These are phyloP conservation scores for Rotaria magnacalcarata DNA, from an alignment of 2,888 invertebrate genomes.

Conservation along the genomic window DNA sequence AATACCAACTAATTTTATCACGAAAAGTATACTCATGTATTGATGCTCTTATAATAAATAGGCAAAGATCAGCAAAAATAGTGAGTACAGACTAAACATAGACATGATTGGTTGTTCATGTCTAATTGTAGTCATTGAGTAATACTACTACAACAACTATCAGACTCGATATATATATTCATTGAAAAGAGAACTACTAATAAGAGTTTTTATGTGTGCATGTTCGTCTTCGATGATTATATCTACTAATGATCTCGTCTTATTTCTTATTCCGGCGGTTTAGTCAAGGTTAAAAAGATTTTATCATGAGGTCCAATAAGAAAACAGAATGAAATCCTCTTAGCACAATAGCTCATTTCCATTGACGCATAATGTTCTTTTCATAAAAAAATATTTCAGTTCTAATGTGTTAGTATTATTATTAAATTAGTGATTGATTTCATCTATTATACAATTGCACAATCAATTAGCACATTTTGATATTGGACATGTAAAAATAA, in stretches of 20 bases:
- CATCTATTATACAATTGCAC: neutral
- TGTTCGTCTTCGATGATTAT: neutral
- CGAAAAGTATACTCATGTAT: neutral
- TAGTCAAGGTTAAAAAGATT: neutral
- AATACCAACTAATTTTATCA: neutral
- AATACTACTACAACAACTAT: neutral
- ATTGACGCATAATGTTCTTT: neutral
- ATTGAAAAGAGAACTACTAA: constrained; percentile 8
- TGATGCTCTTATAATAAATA: neutral
- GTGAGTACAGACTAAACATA: neutral
- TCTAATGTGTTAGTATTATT: neutral
- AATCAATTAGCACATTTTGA: neutral
- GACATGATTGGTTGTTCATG: neutral
- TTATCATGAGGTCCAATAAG: neutral
- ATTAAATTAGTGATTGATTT: neutral
- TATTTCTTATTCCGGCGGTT: neutral
- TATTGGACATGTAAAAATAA: too few relatives aligned
- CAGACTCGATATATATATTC: neutral
- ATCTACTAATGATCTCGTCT: neutral
- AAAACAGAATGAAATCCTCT: neutral
- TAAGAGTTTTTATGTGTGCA: neutral
- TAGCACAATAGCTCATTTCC: neutral
- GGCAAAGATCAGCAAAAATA: neutral
- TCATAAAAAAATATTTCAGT: neutral
- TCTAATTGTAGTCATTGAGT: neutral